Percentiles rank a stretch among this genome's conserved stretches.
phyloP scores from a whole-genome alignment of 2,113 vertebrate species.

The Aix galericulata region DNA sequence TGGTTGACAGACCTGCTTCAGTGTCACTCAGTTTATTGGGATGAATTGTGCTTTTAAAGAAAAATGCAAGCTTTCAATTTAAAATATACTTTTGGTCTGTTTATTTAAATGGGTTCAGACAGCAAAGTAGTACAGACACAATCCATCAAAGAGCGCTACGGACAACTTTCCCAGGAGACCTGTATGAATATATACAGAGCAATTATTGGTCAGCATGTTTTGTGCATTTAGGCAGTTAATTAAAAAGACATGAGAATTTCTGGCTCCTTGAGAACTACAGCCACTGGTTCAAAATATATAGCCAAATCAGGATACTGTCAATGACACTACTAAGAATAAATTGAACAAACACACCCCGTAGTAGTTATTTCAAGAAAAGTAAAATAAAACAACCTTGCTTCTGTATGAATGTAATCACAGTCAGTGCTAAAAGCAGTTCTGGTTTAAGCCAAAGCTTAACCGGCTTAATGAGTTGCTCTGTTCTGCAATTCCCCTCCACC shows the following conservation, averaged over 20 bases:
- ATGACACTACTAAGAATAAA: background rate
- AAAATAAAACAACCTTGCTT: slow-evolving; percentile 26
- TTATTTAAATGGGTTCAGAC: slow-evolving; percentile 9
- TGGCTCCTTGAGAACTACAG: background rate
- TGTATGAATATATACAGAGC: background rate
- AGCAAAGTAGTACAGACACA: background rate
- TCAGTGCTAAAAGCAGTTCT: slow-evolving; percentile 51
- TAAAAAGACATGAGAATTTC: background rate
- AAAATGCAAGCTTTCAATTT: slow-evolving; percentile 30
- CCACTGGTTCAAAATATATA: slow-evolving; percentile 10
- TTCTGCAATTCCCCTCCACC: background rate
- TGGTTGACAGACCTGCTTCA: background rate
- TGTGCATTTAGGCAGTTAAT: slow-evolving; percentile 10
- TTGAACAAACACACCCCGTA: background rate
- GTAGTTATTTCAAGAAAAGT: slow-evolving; percentile 35
- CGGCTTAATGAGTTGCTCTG: background rate
- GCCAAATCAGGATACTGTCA: background rate
- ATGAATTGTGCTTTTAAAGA: background rate
- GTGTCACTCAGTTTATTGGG: background rate
- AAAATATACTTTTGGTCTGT: background rate
- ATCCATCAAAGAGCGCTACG: background rate
- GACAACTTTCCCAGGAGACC: slow-evolving; percentile 17
- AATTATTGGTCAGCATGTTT: slow-evolving; percentile 11
- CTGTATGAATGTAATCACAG: background rate
- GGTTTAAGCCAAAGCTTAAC: slow-evolving; percentile 23